Conservation (phyloP, 2,113 vertebrate species). For the Reinhardtius hippoglossoides region DNA sequence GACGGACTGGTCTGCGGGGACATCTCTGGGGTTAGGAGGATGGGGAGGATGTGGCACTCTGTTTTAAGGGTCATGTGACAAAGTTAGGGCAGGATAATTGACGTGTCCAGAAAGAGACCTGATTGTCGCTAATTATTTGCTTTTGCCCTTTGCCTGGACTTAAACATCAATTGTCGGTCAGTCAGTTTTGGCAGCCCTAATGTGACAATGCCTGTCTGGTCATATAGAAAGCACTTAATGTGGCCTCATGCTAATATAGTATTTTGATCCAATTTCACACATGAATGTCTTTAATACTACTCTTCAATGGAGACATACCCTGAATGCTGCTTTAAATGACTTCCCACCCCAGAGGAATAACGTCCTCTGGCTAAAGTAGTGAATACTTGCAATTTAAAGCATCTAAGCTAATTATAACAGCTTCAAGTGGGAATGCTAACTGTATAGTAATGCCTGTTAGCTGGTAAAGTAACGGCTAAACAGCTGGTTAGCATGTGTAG, state of each 20-base stretch:
- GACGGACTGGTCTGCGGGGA: neutral
- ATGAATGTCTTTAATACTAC: neutral
- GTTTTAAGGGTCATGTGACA: conserved; percentile 67
- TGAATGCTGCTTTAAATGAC: neutral
- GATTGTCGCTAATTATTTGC: neutral
- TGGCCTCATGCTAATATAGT: neutral
- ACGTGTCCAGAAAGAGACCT: conserved; percentile 22
- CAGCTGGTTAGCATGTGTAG: conserved; percentile 48
- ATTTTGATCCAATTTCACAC: neutral
- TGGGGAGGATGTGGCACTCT: conserved; percentile 6
- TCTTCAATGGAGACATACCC: neutral
- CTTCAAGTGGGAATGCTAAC: conserved; percentile 7
- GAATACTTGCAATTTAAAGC: neutral
- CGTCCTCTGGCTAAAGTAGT: neutral
- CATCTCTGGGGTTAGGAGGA: neutral
- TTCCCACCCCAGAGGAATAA: neutral
- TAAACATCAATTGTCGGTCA: neutral
- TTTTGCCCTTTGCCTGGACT: neutral
- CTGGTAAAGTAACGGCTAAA: neutral
- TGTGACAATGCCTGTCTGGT: neutral
- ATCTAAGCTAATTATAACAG: neutral
- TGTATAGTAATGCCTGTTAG: neutral
- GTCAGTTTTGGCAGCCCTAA: neutral
- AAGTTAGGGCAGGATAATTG: conserved; percentile 35
- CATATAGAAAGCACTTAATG: neutral